phyloP scores from a whole-genome alignment of 30 jellyfish, hydroid and myxozoan species.

The Chrysaora quinquecirrha region DNA sequence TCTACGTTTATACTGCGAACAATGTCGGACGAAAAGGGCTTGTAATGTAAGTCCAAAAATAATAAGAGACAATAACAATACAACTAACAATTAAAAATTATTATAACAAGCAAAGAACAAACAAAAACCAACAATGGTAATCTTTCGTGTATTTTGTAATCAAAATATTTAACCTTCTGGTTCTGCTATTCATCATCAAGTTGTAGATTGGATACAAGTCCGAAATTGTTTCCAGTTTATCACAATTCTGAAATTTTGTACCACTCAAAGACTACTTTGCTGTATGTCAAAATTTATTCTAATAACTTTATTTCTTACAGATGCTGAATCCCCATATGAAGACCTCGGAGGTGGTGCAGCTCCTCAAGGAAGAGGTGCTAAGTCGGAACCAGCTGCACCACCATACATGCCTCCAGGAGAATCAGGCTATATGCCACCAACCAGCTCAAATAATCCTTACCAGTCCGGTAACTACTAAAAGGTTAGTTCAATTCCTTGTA shows the following conservation, averaged over 20 bases:
- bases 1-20: too few relatives aligned
- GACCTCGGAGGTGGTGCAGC: conserved; percentile 56
- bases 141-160: not conserved
- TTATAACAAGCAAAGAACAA: not conserved
- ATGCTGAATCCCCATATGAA: conserved; percentile 50
- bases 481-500: not conserved
- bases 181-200: not conserved
- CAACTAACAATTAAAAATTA: too few relatives aligned
- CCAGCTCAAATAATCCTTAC: conserved; percentile 66
- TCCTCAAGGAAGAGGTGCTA: not conserved
- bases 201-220: too few relatives aligned
- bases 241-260: too few relatives aligned
- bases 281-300: not conserved
- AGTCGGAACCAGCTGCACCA: conserved; percentile 44
- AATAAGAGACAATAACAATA: too few relatives aligned
- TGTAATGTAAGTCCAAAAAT: too few relatives aligned
- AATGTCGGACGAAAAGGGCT: too few relatives aligned
- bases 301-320: not conserved
- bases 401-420: conserved; percentile 27
- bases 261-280: too few relatives aligned
- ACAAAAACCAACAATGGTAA: not conserved
- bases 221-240: too few relatives aligned
- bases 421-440: conserved; percentile 73
- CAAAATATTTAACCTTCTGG: too few relatives aligned
- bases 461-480: conserved; percentile 15